Conservation (phyloP, 2,888 invertebrate species). For the Rhingia campestris region DNA sequence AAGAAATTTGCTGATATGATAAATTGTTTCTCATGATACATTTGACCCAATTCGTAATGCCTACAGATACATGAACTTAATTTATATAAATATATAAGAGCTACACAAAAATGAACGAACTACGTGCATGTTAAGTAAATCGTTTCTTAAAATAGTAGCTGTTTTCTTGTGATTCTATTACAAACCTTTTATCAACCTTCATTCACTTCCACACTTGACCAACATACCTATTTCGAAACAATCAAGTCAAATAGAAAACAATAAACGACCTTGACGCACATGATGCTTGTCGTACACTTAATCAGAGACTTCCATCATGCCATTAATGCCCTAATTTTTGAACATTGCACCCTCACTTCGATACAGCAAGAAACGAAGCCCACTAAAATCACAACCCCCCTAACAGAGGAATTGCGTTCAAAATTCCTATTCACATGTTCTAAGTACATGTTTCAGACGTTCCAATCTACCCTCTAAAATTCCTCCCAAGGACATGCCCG, state of each 20-base stretch:
- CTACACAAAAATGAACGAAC: background rate
- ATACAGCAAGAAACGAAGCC: background rate
- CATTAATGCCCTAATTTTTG: constrained; percentile 25
- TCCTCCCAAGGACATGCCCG: constrained; percentile 70
- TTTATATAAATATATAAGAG: background rate
- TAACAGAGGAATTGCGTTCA: constrained; percentile 9
- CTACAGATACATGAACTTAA: background rate
- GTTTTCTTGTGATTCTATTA: too few species aligned
- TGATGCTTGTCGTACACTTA: background rate
- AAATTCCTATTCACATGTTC: background rate
- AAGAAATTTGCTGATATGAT: too few species aligned
- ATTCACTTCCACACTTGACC: too few species aligned
- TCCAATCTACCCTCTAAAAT: constrained; percentile 68
- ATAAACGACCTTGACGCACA: constrained; percentile 35
- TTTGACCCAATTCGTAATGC: too few species aligned
- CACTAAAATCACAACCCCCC: constrained; percentile 12
- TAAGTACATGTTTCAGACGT: constrained; percentile 21
- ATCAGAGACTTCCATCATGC: background rate
- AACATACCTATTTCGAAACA: too few species aligned
- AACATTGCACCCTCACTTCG: background rate
- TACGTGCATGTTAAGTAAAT: background rate
- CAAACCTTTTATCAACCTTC: too few species aligned
- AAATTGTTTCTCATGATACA: too few species aligned
- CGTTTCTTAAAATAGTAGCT: too few species aligned
- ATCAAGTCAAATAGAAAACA: background rate